phyloP scores from a whole-genome alignment of 2,888 invertebrate genomes.

The Cartodere bifasciata region DNA sequence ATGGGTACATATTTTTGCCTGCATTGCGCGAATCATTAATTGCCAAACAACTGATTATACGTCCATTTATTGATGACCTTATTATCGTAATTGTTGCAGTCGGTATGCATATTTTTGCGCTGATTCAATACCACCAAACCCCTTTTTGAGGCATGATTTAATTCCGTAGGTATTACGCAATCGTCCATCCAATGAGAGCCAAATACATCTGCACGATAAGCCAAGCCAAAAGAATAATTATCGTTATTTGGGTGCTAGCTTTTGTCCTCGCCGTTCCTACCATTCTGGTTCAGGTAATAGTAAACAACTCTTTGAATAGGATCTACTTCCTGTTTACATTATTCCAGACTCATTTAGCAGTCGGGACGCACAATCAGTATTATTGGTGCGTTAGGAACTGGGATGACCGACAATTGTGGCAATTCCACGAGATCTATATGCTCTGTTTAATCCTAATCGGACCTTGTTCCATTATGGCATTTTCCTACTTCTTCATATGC shows the following conservation, averaged over 20 bases:
- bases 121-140: too few relatives aligned
- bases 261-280: constrained; percentile 49
- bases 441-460: constrained; percentile 46
- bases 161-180: constrained; percentile 61
- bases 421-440: constrained; percentile 50
- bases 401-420: constrained; percentile 35
- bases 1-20: too few relatives aligned
- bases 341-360: constrained; percentile 26
- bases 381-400: constrained; percentile 49
- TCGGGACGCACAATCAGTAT: constrained; percentile 28
- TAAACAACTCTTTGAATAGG: not conserved
- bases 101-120: too few relatives aligned
- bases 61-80: too few relatives aligned
- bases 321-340: not conserved
- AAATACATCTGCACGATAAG: constrained; percentile 55
- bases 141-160: too few relatives aligned
- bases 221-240: constrained; percentile 47
- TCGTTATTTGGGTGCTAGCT: constrained; percentile 46
- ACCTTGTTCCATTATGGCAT: constrained; percentile 50
- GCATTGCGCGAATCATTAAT: too few relatives aligned
- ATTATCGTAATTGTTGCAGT: too few relatives aligned
- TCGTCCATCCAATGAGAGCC: constrained; percentile 56
- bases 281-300: constrained; percentile 44
- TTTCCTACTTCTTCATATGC: constrained; percentile 52
- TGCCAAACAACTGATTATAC: too few relatives aligned